phyloP scores from a whole-genome alignment of 2,797 vertebrate species.

The Galaxias olidus region DNA sequence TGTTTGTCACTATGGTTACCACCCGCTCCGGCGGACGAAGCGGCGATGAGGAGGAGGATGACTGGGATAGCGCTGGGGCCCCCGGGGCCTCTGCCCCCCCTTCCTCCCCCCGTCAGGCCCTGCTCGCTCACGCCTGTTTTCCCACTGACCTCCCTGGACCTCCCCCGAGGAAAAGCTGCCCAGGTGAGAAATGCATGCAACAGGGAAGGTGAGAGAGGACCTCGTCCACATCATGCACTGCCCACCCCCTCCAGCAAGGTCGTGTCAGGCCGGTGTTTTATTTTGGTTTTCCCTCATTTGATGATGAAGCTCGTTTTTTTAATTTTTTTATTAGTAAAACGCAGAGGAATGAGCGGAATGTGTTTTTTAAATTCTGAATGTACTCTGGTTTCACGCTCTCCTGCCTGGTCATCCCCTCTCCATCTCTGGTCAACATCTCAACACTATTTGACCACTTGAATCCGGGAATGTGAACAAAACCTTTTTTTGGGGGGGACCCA shows the following conservation, averaged over 20 bases:
- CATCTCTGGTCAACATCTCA: no score
- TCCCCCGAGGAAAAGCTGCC: conserved; percentile 52
- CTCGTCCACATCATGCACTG: conserved; percentile 33
- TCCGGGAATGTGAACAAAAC: no score
- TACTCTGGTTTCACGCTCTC: no score
- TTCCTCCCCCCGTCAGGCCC: conserved; percentile 48
- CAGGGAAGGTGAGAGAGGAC: conserved; percentile 42
- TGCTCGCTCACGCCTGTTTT: conserved; percentile 26
- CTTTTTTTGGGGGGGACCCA: no score
- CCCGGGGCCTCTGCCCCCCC: conserved; percentile 28
- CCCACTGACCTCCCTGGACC: conserved; percentile 53
- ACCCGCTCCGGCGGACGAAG: conserved; percentile 46
- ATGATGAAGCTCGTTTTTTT: neutral
- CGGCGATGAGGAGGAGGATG: conserved; percentile 48
- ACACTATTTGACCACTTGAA: no score
- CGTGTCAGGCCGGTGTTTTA: conserved; percentile 26
- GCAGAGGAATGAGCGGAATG: no score
- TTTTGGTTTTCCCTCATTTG: conserved; percentile 9
- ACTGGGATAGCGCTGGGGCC: conserved; percentile 34
- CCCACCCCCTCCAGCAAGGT: conserved; percentile 63
- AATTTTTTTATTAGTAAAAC: no score
- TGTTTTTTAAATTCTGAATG: no score
- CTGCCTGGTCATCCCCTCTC: no score
- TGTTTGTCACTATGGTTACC: conserved; percentile 54
- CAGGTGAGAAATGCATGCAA: conserved; percentile 68